phyloP scores from a whole-genome alignment of 2,888 invertebrate genomes.

The Drosophila lacicola region DNA sequence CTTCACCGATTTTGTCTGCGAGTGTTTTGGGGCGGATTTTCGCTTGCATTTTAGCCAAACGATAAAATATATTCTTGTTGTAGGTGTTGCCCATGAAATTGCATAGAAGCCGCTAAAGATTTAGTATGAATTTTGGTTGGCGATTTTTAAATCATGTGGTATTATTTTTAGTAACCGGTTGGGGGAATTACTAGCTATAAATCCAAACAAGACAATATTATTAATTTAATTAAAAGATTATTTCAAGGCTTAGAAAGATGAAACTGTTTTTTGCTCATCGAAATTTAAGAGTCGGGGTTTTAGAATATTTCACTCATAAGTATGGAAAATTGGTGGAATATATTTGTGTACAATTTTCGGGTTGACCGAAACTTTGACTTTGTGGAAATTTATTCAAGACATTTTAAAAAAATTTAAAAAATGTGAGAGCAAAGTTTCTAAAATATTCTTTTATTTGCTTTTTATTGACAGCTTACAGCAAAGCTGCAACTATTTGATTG shows the following conservation, averaged over 20 bases:
- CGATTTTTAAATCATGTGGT: constrained; percentile 20
- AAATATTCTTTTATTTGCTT: neutral
- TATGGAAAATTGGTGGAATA: no score
- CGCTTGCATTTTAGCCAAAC: constrained; percentile 24
- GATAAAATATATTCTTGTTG: constrained; percentile 25
- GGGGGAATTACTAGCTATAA: constrained; percentile 1
- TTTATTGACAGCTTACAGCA: constrained; percentile 2
- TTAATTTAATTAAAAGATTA: neutral
- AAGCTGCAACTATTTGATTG: constrained; percentile 14
- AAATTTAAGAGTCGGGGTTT: no score
- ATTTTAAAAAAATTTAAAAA: no score
- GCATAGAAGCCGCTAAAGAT: constrained; percentile 16
- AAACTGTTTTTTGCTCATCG: no score
- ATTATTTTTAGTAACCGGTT: constrained; percentile 8
- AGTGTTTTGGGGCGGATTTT: constrained; percentile 24
- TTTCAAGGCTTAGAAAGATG: no score
- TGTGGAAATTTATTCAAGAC: no score
- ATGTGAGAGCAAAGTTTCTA: neutral
- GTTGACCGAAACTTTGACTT: no score
- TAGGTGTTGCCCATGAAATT: constrained; percentile 33
- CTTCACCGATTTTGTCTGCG: constrained; percentile 49
- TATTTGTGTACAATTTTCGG: no score
- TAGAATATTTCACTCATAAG: no score
- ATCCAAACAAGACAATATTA: neutral
- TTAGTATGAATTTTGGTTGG: constrained; percentile 9